A percentile compares a stretch with the other conserved stretches of the same genome.
Conservation (phyloP, 2,797 vertebrate genomes). For the Typhlichthys subterraneus region DNA sequence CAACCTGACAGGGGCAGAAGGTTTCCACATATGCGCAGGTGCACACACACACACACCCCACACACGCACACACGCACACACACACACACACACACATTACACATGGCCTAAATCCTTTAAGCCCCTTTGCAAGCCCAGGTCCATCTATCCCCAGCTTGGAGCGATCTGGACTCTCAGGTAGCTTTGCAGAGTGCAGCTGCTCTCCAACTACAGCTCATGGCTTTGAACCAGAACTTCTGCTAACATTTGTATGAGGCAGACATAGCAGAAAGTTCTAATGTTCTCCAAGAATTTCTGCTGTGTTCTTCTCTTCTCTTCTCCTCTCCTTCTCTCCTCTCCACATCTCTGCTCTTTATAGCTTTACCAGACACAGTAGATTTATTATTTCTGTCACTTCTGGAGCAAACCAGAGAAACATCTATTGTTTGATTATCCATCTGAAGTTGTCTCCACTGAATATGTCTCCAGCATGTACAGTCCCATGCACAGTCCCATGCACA, state of each 20-base stretch:
- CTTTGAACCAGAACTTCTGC: conserved; percentile 27
- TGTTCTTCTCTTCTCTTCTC: no score
- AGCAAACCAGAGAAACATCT: no score
- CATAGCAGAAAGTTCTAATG: conserved; percentile 16
- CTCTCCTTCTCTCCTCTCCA: no score
- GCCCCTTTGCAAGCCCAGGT: conserved; percentile 6
- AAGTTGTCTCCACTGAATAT: no score
- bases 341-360: no score
- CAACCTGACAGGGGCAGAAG: conserved; percentile 53
- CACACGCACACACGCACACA: conserved; percentile 4
- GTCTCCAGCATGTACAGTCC: no score
- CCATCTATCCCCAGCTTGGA: conserved; percentile 29
- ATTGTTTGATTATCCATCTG: no score
- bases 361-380: no score
- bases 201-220: conserved; percentile 29
- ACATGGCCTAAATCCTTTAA: conserved; percentile 13
- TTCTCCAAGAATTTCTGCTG: background rate
- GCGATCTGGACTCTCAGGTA: conserved; percentile 53
- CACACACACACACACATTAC: conserved; percentile 6
- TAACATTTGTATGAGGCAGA: conserved; percentile 16
- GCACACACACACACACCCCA: background rate
- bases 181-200: conserved; percentile 44
- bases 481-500: no score
- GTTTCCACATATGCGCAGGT: conserved; percentile 4
- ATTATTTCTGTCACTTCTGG: no score